phyloP scores from a whole-genome alignment of 2,797 vertebrate genomes.

The Gobio occitaniae region DNA sequence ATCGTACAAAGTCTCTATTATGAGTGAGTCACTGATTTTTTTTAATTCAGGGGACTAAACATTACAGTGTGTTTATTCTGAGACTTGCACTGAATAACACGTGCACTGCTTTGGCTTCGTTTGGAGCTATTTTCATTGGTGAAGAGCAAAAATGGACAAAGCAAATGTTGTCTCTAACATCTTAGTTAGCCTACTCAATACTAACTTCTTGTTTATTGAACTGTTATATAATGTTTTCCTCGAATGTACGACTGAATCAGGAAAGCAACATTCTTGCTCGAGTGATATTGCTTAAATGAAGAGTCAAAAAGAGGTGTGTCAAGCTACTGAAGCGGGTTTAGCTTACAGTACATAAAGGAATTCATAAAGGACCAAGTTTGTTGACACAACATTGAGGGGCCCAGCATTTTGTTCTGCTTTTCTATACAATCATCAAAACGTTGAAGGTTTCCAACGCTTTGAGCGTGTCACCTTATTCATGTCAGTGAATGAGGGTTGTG shows the following conservation, averaged over 20 bases:
- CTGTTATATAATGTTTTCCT: neutral
- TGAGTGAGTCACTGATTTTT: neutral
- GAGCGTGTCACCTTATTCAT: neutral
- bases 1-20: neutral
- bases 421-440: neutral
- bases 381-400: constrained; percentile 36
- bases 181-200: neutral
- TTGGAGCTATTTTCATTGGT: neutral
- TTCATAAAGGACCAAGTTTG: constrained; percentile 6
- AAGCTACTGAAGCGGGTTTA: neutral
- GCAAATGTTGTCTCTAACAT: neutral
- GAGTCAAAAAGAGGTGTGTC: constrained; percentile 7
- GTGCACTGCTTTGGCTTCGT: neutral
- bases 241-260: neutral
- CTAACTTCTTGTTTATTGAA: neutral
- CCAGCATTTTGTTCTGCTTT: constrained; percentile 7
- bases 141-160: neutral
- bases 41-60: neutral
- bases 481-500: constrained; percentile 30
- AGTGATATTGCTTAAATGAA: neutral
- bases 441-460: neutral
- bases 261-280: neutral
- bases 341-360: constrained; percentile 32
- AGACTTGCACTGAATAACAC: neutral
- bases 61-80: neutral